A percentile compares a stretch with the other conserved stretches of the same genome.
Conservation (phyloP, 2,888 invertebrate species). For the Eristalis tenax region DNA sequence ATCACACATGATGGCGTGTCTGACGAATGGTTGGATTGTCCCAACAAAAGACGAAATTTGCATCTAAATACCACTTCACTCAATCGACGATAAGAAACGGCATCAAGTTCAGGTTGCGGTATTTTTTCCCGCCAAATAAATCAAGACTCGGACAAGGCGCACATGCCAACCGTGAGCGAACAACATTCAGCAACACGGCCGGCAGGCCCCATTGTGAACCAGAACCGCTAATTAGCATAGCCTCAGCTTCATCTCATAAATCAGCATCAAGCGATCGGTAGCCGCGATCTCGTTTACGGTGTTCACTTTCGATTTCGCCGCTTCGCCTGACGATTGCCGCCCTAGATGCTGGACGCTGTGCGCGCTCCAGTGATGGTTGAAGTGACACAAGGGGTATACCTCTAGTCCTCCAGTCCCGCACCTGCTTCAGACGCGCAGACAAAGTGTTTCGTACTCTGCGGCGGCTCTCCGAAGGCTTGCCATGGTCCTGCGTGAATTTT, state of each 20-base stretch:
- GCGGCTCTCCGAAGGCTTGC: neutral
- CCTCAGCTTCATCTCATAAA: constrained; percentile 15
- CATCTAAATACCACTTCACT: constrained; percentile 8
- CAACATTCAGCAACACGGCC: neutral
- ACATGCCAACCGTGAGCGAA: neutral
- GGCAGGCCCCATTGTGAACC: neutral
- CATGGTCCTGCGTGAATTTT: constrained; percentile 20
- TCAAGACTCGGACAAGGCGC: neutral
- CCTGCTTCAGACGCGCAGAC: neutral
- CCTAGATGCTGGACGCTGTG: constrained; percentile 18
- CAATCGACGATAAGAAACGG: neutral
- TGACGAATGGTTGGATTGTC: neutral
- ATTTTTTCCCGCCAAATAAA: neutral
- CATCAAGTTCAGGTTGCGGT: constrained; percentile 25
- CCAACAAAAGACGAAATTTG: neutral
- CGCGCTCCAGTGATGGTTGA: constrained; percentile 17
- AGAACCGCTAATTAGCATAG: constrained; percentile 41
- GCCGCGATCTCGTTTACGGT: neutral
- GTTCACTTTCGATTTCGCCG: constrained; percentile 33
- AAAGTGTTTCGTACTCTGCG: neutral
- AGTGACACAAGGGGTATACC: constrained; percentile 41
- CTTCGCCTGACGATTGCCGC: neutral
- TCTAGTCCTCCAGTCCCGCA: neutral
- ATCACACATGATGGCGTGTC: neutral
- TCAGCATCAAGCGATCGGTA: constrained; percentile 19